A percentile compares a stretch with the other conserved stretches of the same genome.
Evolutionary conservation across 2,113 vertebrate genomes (phyloP).

Genomic region (Potamarius usumacintae): DNA sequence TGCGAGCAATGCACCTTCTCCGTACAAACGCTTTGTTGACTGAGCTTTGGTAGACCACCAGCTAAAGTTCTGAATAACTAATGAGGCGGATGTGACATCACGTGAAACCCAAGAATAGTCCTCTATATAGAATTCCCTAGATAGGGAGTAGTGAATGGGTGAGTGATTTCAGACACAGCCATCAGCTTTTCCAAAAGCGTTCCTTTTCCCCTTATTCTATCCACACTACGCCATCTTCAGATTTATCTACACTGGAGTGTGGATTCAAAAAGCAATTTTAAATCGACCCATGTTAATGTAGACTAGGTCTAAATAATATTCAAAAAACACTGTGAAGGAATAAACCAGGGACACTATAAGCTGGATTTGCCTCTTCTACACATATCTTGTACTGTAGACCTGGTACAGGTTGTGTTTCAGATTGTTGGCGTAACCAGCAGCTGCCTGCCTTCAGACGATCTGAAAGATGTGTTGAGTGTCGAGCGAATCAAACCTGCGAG

Average conservation of each 20-base stretch:
- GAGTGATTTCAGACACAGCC: background rate
- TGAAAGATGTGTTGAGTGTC: constrained; percentile 12
- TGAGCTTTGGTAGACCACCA: too few relatives aligned
- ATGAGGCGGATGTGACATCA: too few relatives aligned
- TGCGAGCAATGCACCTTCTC: too few relatives aligned
- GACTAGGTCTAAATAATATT: background rate
- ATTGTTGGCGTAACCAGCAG: background rate
- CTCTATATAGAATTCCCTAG: too few relatives aligned
- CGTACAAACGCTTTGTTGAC: too few relatives aligned
- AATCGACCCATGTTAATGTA: background rate
- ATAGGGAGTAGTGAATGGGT: too few relatives aligned
- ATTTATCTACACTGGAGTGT: background rate
- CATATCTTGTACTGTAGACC: background rate
- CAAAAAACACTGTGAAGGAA: too few relatives aligned
- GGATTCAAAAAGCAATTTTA: background rate
- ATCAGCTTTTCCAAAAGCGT: background rate
- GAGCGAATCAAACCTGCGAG: constrained; percentile 30
- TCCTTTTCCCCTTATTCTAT: background rate
- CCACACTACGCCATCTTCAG: background rate
- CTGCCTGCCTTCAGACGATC: constrained; percentile 11
- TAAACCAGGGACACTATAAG: background rate
- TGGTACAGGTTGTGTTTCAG: too few relatives aligned
- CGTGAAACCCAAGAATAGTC: too few relatives aligned
- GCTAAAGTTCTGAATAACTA: too few relatives aligned
- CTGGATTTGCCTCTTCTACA: constrained; percentile 5